These are phyloP conservation scores for Helicorthomorpha holstii DNA, from an alignment of 1,140 invertebrate species.

Conservation along the genomic window DNA sequence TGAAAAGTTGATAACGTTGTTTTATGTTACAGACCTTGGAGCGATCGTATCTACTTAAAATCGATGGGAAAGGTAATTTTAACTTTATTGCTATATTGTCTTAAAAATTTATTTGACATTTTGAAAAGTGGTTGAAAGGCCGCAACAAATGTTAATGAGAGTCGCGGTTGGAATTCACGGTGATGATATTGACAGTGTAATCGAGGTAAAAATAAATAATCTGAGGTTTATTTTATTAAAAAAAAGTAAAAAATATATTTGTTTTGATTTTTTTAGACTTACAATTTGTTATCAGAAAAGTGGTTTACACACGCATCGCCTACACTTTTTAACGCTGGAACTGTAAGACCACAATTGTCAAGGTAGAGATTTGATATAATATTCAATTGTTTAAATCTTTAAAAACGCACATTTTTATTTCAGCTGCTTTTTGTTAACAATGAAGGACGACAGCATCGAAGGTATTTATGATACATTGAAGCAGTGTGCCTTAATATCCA, in stretches of 20 bases:
- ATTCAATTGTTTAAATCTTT: neutral
- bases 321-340: slow-evolving; percentile 90
- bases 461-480: slow-evolving; percentile 94
- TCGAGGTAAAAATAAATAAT: slow-evolving; percentile 39
- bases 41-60: slow-evolving; percentile 84
- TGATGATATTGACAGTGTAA: slow-evolving; percentile 77
- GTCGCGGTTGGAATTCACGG: slow-evolving; percentile 93
- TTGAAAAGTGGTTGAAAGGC: slow-evolving; percentile 71
- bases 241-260: neutral
- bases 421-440: slow-evolving; percentile 89
- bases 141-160: slow-evolving; percentile 98
- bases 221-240: too few relatives aligned
- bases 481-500: slow-evolving; percentile 90
- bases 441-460: slow-evolving; percentile 92
- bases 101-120: neutral
- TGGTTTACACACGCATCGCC: slow-evolving; percentile 98
- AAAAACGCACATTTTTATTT: too few relatives aligned
- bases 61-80: slow-evolving; percentile 56
- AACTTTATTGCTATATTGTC: too few relatives aligned
- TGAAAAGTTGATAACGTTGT: too few relatives aligned
- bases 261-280: slow-evolving; percentile 38
- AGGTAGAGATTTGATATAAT: slow-evolving; percentile 29
- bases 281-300: slow-evolving; percentile 85
- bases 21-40: slow-evolving; percentile 93
- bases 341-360: slow-evolving; percentile 76